Evolutionary conservation across 2,888 invertebrate species (phyloP).

Genomic region (Automeris io): DNA sequence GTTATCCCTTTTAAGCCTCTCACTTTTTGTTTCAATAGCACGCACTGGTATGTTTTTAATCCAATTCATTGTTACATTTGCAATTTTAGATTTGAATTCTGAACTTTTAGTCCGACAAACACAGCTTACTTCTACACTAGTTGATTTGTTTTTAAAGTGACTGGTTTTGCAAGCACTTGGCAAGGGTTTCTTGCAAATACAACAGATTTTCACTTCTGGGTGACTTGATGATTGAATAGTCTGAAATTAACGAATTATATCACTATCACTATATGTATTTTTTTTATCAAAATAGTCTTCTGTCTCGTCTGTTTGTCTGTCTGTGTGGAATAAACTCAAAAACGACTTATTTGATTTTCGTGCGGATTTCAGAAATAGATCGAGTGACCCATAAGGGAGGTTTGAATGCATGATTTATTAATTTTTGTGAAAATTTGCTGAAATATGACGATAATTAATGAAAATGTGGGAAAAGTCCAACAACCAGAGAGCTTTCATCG

Average conservation of each 20-base stretch:
- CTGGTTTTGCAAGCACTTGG: slow-evolving; percentile 14
- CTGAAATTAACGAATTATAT: slow-evolving; percentile 10
- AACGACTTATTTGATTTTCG: no score
- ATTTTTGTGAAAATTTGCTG: no score
- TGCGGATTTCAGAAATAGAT: no score
- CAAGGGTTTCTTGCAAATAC: slow-evolving; percentile 15
- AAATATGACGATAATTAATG: no score
- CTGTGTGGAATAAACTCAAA: background rate
- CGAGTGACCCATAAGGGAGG: no score
- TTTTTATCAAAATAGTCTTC: no score
- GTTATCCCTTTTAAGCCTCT: slow-evolving; percentile 20
- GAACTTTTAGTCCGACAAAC: background rate
- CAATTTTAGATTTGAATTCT: background rate
- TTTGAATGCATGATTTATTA: no score
- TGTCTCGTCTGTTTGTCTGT: no score
- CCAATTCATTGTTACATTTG: slow-evolving; percentile 28
- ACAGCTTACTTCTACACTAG: background rate
- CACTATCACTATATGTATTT: no score
- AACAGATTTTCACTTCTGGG: slow-evolving; percentile 8
- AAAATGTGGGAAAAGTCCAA: no score
- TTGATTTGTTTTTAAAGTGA: background rate
- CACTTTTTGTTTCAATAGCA: slow-evolving; percentile 20
- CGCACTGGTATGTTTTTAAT: slow-evolving; percentile 30
- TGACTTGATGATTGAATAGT: slow-evolving; percentile 10
- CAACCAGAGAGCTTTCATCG: no score